Base-by-base conservation (phyloP, 1,140 invertebrate genomes). In the Hyposmocoma kahamanoa region DNA sequence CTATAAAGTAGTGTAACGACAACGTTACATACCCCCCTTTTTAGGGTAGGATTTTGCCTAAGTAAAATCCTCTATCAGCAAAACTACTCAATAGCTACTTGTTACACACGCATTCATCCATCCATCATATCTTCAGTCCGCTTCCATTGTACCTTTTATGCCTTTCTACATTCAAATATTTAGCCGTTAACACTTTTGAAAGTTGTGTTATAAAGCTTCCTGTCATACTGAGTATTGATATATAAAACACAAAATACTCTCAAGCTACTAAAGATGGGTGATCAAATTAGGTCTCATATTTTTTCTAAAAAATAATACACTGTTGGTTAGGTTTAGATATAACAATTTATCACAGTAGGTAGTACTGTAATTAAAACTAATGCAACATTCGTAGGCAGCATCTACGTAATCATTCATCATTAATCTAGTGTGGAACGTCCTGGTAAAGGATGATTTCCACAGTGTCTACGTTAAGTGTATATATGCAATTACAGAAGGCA, bases 21-120 rank as follows among this genome's bases (percentile, higher is more conserved):
- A 6, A 38, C 36, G 36, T 39, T 39, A 39, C 36, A 39, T 39
- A 39, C 36, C 36, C 36, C 36, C 36, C 36, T 39, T 39, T 39
- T 39, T 39, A 19, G 17, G 17, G 36, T 39, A 39, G 36, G 36
- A 39, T 39, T 39, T 39, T 39, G 4, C 18, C 36, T 39, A 20
- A 8, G 13, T 28, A 39, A 39, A 39, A 39, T 39, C 36, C 36
- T 18, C 36, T 39, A 19, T 19, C 36, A 8, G 3, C 20, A 18
- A 13, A 18, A 39, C n/a, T 18, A 18, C 36, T 20, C 19, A 19
- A 19, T 20, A 39, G 36, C 36, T 39, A 39, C 36, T 8, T 39
- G 36, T 18, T 39, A 28, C 11, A 6, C 11, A 19, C 4, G 4
- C 36, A 18, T 3, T 39, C 19, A 39, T 5, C n/a, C 13, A 8